Base-by-base conservation (phyloP, 2,113 vertebrate genomes). In the Oryzias curvinotus region DNA sequence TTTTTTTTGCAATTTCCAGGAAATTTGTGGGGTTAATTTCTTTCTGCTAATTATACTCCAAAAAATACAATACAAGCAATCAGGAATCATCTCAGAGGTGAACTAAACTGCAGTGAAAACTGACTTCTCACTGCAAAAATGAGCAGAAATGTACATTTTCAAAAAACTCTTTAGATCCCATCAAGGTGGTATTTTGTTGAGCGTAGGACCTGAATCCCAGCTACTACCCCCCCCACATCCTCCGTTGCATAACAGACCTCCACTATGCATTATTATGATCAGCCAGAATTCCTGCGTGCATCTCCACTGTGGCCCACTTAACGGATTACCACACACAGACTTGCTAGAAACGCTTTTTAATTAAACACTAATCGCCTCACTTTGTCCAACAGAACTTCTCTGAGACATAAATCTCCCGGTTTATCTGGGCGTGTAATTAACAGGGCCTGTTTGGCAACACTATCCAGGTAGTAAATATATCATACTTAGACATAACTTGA, bases 331-430 rank as follows among this genome's bases (percentile, higher is more conserved):
- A 66, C 83, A 67, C 63, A 52, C 30, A 48, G 28, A 72, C 68
- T 68, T 58, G 43, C 67, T 70, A 62, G 69, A 79, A 83, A 87
- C 74, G 75, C 56, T 30, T 80, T 83, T 87, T 88, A 89, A 88
- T 87, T 74, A 83, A 76, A 47, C 21, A 25, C 64, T 89, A 85
- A 86, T 85, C 68, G 17, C 73, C 71, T 69, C 70, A 75, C 65
- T 85, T 80, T 81, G 83, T 83, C 73, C 74, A 58, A 58, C 43
- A 68, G 64, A 70, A 79, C 65, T 59, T 79, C 25, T 45, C 46
- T 19, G 43, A 65, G 73, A 83, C 75, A 55, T 71, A 76, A 79
- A 79, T 81, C 79, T 79, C 62, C 61, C 17, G 71, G 66, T 83
- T 78, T 75, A 81, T 75, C 75, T 65, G 23, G 15, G 48, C 30